Evolutionary conservation across 2,113 vertebrate genomes (phyloP).

Genomic region (Apodemus speciosus): DNA sequence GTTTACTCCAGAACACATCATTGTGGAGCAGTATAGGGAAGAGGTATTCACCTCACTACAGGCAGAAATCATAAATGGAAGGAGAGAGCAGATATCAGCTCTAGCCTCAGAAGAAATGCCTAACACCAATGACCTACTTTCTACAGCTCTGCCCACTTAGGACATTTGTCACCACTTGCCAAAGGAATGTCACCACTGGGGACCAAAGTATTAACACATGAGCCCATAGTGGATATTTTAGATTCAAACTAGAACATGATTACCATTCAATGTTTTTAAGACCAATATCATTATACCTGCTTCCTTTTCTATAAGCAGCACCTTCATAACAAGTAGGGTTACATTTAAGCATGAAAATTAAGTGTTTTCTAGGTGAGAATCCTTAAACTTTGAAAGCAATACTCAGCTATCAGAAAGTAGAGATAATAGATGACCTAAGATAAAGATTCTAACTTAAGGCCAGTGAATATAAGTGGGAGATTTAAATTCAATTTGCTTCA

Average conservation of each 20-base stretch:
- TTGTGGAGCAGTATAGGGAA: not conserved
- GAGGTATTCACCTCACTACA: not conserved
- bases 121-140: not conserved
- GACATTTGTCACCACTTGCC: not conserved
- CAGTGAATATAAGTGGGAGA: not conserved
- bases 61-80: not conserved
- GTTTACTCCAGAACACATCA: not conserved
- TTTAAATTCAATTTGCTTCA: not conserved
- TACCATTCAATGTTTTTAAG: not conserved
- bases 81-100: not conserved
- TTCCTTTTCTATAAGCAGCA: not conserved
- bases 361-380: not conserved
- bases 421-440: not conserved
- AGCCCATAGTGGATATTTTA: not conserved
- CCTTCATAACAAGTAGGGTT: not conserved
- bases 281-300: not conserved
- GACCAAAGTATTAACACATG: not conserved
- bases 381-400: not conserved
- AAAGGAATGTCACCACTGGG: not conserved
- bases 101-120: not conserved
- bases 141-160: not conserved
- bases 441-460: not conserved
- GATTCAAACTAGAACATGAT: not conserved
- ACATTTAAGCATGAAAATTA: not conserved
- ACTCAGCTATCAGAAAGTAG: not conserved